Evolutionary conservation across 2,888 invertebrate species (phyloP), one percentile per base, ranked within the genome.

Genomic region (Calephelis perditalis): DNA sequence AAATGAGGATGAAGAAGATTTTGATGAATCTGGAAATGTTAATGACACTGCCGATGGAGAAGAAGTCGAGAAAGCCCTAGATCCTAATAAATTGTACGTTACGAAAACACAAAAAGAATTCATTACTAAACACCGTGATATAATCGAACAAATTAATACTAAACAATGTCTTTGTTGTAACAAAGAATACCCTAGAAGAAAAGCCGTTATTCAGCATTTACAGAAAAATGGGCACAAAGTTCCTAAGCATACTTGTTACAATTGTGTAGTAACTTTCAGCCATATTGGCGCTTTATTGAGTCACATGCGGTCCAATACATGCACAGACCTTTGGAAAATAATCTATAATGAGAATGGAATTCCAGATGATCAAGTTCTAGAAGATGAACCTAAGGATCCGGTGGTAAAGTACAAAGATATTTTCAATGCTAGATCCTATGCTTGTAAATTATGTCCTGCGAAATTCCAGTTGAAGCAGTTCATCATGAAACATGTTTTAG

Each of bases 201-300:
- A 91, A 71, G 89, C 91, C 10, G 91, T 91, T 46, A 91, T 91
- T 68, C 91, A 91, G 65, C 91, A 91, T 71, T 76, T 91, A 61
- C 91, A 91, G 73, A 91, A 91, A 76, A 91, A 89, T 73, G 91
- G 91, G 3, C 84, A 87, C 64, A 90, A 89, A 79, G 92, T 93
- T 58, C 92, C 93, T 1, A 92, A 92, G 68, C 93, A 92, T 68
- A 93, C 93, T 0, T 93, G 93, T 70, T 93, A 92, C 68, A 92
- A 92, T 72, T 93, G 93, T 71, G 92, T 93, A 63, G 81, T 92
- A 40, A 92, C 92, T 0, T 92, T 92, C 65, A 84, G 82, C 6
- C 91, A 91, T 66, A 91, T 91, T 62, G 91, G 91, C 35, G 91
- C 91, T 44, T 70, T 91, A 40, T 79, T 91, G 5, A 91, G 91